phyloP scores from a whole-genome alignment of 2,888 invertebrate genomes.

The Mesorhabditis spiculigera region DNA sequence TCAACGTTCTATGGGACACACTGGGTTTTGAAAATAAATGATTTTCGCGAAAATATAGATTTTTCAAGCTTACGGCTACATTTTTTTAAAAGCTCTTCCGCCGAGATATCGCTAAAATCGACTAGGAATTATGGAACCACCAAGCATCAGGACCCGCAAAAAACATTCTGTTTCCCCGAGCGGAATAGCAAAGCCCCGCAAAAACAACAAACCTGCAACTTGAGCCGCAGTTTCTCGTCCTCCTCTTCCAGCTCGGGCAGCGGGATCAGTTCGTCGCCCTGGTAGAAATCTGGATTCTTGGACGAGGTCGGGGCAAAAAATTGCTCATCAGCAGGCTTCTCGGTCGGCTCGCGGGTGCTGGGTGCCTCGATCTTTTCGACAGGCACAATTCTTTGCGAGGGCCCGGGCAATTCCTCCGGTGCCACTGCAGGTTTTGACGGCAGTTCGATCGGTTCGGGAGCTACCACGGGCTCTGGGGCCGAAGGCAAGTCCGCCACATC shows the following conservation, averaged over 20 bases:
- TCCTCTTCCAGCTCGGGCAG: constrained; percentile 24
- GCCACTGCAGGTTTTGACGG: too few relatives aligned
- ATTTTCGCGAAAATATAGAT: too few relatives aligned
- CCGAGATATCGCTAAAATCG: too few relatives aligned
- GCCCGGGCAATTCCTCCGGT: too few relatives aligned
- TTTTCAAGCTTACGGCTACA: too few relatives aligned
- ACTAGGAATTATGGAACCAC: not conserved
- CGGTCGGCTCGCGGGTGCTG: not conserved
- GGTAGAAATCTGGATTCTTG: not conserved
- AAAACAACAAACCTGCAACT: constrained; percentile 29
- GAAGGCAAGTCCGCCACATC: not conserved
- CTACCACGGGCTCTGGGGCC: not conserved
- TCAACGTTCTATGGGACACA: not conserved
- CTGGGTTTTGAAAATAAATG: too few relatives aligned
- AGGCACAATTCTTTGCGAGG: not conserved
- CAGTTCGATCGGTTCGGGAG: not conserved
- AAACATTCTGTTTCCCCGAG: too few relatives aligned
- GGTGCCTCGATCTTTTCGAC: not conserved
- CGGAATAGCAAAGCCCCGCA: too few relatives aligned
- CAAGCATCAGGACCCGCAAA: not conserved
- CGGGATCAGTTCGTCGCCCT: constrained; percentile 12
- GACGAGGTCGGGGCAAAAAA: constrained; percentile 5
- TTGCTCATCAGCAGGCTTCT: not conserved
- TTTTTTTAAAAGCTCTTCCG: too few relatives aligned
- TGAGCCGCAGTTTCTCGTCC: constrained; percentile 33